Percentiles rank a stretch among this genome's conserved stretches.
Evolutionary conservation across 2,888 invertebrate genomes (phyloP).

Genomic region (Hyles lineata): DNA sequence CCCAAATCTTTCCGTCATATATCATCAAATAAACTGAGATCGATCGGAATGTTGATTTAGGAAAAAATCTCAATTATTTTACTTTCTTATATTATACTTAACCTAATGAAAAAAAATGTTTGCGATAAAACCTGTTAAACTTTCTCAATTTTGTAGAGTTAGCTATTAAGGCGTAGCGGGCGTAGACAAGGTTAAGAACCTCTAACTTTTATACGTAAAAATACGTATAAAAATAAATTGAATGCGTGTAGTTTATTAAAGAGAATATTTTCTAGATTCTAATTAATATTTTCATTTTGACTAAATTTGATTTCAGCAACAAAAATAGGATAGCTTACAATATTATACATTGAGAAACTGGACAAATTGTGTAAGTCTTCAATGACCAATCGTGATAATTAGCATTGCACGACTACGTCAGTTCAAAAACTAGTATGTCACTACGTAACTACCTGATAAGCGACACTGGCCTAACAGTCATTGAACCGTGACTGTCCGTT

Average conservation of each 20-base stretch:
- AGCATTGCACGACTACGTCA: not conserved
- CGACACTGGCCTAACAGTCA: not conserved
- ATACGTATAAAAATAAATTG: no score
- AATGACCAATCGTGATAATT: not conserved
- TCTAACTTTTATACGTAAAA: no score
- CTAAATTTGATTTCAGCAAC: no score
- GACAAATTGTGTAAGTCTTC: not conserved
- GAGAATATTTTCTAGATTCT: no score
- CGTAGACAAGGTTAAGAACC: not conserved
- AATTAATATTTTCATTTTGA: no score
- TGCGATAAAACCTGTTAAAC: slow-evolving; percentile 3
- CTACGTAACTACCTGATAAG: not conserved
- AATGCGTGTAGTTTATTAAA: no score
- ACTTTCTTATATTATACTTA: not conserved
- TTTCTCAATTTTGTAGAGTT: not conserved
- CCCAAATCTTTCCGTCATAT: no score
- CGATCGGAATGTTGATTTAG: no score
- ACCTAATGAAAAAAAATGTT: not conserved
- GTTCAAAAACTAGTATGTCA: not conserved
- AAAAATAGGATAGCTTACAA: no score
- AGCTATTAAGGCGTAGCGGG: not conserved
- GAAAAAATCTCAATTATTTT: not conserved
- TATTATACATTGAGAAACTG: no score
- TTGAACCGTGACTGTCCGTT: slow-evolving; percentile 1
- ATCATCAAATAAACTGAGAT: no score